Evolutionary conservation across 2,113 vertebrate genomes (phyloP), one percentile per base, ranked within the genome.

Genomic region (Pterocles burchelli): DNA sequence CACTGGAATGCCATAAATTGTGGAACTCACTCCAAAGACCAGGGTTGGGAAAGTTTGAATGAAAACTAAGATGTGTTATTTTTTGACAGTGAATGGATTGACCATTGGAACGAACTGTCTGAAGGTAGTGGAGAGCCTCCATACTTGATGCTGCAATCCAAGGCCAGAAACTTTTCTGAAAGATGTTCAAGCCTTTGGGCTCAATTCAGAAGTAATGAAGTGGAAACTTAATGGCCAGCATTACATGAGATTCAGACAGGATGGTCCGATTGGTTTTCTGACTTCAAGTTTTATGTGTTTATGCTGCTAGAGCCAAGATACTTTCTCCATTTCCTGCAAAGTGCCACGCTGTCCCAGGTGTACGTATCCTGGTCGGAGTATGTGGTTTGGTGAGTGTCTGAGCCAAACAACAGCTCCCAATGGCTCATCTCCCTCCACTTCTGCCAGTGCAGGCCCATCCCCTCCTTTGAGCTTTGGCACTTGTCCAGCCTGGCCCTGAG

Each of bases 101-200:
- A 62, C 84, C 45, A 8, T 29, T 82, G 89, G 58, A 76, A 70
- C 0, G 0, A 89, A 28, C 65, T 75, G 5, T 90, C 21, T 82
- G 73, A 76, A 82, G 74, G 77, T 46, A 70, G 70, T 61, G 81
- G 45, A 21, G 62, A 91, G 9, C 15, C 49, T 96, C 77, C n/a
- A 3, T 85, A 31, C 66, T 75, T 75, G 52, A 36, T 73, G 77
- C 77, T 87, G 57, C 73, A 52, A 21, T 89, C 63, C 52, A 68
- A 76, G 61, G 61, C 89, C 73, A 82, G 89, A 89, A 93, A 65
- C 61, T 82, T 88, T 78, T 41, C 34, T 82, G 70, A 94, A 82
- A 54, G 91, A 5, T 72, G 19, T 55, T 78, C 24, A 26, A 87
- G n/a, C 46, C 65, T 87, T 95, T 88, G 84, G 54, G 77, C 36